These are phyloP conservation scores for Lasius platythorax DNA, from an alignment of 2,888 invertebrate species.

Conservation along the genomic window DNA sequence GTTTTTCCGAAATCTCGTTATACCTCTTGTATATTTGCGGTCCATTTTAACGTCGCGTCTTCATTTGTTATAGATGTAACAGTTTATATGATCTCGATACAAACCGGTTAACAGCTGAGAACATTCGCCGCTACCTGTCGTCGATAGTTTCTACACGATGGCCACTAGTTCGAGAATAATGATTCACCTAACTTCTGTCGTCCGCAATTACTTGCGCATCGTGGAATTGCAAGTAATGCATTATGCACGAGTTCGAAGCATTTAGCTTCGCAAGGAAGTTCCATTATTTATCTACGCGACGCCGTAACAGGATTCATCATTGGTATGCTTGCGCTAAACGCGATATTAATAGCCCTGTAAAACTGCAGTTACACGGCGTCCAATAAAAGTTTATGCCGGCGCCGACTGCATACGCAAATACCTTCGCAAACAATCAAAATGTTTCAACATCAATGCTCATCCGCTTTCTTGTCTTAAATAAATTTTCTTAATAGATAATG, in stretches of 20 bases:
- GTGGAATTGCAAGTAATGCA: constrained; percentile 68
- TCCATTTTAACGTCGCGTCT: not conserved
- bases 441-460: constrained; percentile 23
- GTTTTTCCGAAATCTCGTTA: not conserved
- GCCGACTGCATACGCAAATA: constrained; percentile 40
- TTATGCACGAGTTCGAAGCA: constrained; percentile 64
- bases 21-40: not conserved
- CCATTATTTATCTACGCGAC: constrained; percentile 66
- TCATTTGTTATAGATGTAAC: not conserved
- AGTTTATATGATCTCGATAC: constrained; percentile 7
- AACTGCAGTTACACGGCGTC: constrained; percentile 47
- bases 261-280: constrained; percentile 62
- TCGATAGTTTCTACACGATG: constrained; percentile 41
- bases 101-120: constrained; percentile 29
- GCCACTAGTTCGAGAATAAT: constrained; percentile 45
- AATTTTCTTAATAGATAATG: not conserved
- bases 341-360: constrained; percentile 58
- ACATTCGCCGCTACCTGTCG: constrained; percentile 25
- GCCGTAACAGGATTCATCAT: constrained; percentile 49
- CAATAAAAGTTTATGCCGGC: constrained; percentile 45
- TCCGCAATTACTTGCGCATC: constrained; percentile 62
- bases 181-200: constrained; percentile 52
- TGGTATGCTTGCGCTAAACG: constrained; percentile 35
- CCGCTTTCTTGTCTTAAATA: not conserved
- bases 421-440: constrained; percentile 23